Base-by-base conservation (phyloP, 2,113 vertebrate genomes). In the Lycaon pictus region DNA sequence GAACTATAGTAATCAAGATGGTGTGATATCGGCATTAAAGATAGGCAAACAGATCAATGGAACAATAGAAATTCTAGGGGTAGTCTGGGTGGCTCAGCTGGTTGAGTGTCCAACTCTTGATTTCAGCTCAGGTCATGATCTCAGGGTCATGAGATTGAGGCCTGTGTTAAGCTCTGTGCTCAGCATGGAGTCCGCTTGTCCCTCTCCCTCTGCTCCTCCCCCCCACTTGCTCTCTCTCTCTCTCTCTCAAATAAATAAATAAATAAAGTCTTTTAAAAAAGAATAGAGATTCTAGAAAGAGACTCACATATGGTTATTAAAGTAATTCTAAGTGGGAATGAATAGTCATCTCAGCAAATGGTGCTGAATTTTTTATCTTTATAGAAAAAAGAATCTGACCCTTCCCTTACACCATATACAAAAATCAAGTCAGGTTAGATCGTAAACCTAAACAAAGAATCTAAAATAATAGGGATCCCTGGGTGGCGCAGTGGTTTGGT, bases 341-440 rank as follows among this genome's bases (percentile, higher is more conserved):
- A 81, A 82, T 7, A 79, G 51, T 22, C 79, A 83, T 92, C 82
- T 92, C 53, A 92, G 53, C 60, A 88, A 83, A 69, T 55, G 80
- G 32, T 81, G 16, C 35, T 87, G 35, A 87, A 79, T 11, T 37
- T 37, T 9, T n/a, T 60, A 83, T 27, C 11, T 76, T 55, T 43
- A 17, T 8, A 72, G 19, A 82, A 82, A 71, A 63, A 90, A 53
- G 2, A 76, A 58, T 48, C 76, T 74, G 65, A 60, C 29, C 11
- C 53, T 20, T 71, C 22, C 17, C n/a, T 77, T 19, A 79, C 1
- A 43, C 35, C 29, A 83, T 60, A 63, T 19, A 53, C 2, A 71
- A 63, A 89, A 65, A 88, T 83, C 48, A 89, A 79, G 32, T 72
- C 67, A 84, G 17, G n/a, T 88, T 84, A 90, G 25, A 85, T 79